Base-by-base conservation (phyloP, 2,888 invertebrate species). In the Eristalis pertinax region DNA sequence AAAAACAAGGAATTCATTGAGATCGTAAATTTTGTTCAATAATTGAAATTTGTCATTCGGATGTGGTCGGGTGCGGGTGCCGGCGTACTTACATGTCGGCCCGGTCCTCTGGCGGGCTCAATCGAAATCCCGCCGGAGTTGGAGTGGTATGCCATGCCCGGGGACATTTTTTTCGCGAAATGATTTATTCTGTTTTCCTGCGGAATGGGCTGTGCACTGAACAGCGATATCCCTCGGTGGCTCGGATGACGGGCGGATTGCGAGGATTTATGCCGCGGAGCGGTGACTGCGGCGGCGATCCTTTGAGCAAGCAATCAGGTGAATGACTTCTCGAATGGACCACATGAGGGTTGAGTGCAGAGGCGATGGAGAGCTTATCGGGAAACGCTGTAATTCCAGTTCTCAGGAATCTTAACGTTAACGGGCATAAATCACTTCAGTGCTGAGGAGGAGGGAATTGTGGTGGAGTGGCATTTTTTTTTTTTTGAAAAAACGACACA, bases 1-100 rank as follows among this genome's bases (percentile, higher is more conserved):
- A 56, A 35, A 56, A 69, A 35, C 32, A 56, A 26, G 0, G 50
- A 50, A 64, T 64, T 4, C 43, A 56, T 58, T 26, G 75, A 60
- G 76, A 29, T 41, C 76, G 60, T 76, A 76, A 76, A 76, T 76
- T 60, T 67, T 62, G 58, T 60, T 76, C 29, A 29, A 60, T 76
- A 76, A 76, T 76, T 76, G 76, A 76, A 67, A 76, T 68, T 76
- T 76, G 67, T 68, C 76, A 68, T 41, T 10, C 67, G 75, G 74
- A 74, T 74, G 64, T 43, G 60, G 60, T 10, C 19, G 64, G 15
- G 4, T 50, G 50, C 50, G 15, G 64, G 74, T 15, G 11, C 43
- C 19, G 41, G 63, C 32, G 38, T 64, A 56, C 50, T 56, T 74
- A 41, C 72, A 72, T 69, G 32, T 69, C 26, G 24, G 29, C 15